These are phyloP conservation scores for Setophaga kirtlandii DNA, from an alignment of 2,113 vertebrate species.

Conservation along the genomic window DNA sequence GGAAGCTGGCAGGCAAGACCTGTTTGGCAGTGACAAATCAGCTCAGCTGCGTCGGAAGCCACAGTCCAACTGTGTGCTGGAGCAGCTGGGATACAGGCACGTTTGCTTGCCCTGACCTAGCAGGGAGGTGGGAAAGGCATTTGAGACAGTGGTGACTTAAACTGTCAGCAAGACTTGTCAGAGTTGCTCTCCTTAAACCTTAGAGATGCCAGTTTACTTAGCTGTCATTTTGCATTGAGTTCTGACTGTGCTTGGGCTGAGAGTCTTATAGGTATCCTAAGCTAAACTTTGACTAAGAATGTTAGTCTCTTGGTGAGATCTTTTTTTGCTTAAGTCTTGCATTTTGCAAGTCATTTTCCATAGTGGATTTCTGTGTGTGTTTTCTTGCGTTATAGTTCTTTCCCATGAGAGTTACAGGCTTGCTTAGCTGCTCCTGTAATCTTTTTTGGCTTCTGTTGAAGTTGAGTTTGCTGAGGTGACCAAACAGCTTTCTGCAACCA, in stretches of 20 bases:
- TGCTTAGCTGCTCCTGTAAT: background rate
- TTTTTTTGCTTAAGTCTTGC: background rate
- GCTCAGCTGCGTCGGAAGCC: background rate
- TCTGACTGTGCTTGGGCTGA: background rate
- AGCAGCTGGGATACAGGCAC: background rate
- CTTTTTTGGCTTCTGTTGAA: background rate
- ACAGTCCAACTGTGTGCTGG: background rate
- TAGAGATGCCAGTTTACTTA: background rate
- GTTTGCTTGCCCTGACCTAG: background rate
- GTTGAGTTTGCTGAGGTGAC: background rate
- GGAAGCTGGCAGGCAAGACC: background rate
- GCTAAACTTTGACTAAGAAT: background rate
- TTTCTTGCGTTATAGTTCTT: background rate
- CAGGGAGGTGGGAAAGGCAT: background rate
- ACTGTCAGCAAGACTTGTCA: background rate
- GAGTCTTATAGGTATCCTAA: background rate
- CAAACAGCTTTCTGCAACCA: background rate
- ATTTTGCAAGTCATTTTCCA: background rate
- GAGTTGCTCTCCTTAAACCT: background rate
- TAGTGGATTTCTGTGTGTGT: background rate
- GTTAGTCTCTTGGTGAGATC: background rate
- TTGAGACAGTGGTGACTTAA: background rate
- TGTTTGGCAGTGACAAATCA: background rate
- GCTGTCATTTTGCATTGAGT: background rate
- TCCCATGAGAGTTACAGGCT: background rate